Base-by-base conservation (phyloP, 2,797 vertebrate genomes). In the Forpus xanthops region DNA sequence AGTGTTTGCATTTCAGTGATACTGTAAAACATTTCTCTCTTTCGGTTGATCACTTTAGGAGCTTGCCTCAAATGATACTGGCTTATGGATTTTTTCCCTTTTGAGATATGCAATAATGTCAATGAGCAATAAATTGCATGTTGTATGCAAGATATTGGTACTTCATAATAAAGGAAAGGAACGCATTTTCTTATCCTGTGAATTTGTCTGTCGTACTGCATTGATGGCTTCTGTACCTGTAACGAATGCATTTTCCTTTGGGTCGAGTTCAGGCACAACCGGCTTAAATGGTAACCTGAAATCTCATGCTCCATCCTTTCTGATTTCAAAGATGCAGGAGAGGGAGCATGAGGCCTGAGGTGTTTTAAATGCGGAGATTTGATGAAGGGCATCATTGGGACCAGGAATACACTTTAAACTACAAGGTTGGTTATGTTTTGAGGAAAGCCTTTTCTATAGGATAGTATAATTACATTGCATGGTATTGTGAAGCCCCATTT, bases 81-180 rank as follows among this genome's bases (percentile, higher is more conserved):
- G 72, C 86, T 58, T 35, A 25, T 95, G 90, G 41, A 83, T 89
- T 25, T 79, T 85, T 88, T 89, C 18, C 64, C 19, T 85, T 92
- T 93, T 88, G 91, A 90, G 92, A 96, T 96, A 97, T 96, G 95
- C 97, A 97, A 98, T 97, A 96, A 96, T 97, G 95, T 97, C 96
- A 94, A 96, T 89, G 89, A 98, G 98, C 97, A 98, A 98, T 98
- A 98, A 98, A 91, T 93, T 94, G 97, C 97, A 96, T 98, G 97
- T 96, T 95, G 80, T 93, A 87, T 94, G 94, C 94, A 97, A 97
- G 56, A n/a, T 81, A 93, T 79, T 47, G 53, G 73, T 90, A 90
- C 92, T 92, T 94, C 92, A 79, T 77, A 97, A 97, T 97, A 97
- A 97, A 97, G 64, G 44, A 96, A 94, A 90, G 75, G 75, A 97